A percentile compares a stretch with the other conserved stretches of the same genome.
These are phyloP conservation scores for Anguilla anguilla DNA, from an alignment of 2,797 vertebrate species.

Conservation along the genomic window DNA sequence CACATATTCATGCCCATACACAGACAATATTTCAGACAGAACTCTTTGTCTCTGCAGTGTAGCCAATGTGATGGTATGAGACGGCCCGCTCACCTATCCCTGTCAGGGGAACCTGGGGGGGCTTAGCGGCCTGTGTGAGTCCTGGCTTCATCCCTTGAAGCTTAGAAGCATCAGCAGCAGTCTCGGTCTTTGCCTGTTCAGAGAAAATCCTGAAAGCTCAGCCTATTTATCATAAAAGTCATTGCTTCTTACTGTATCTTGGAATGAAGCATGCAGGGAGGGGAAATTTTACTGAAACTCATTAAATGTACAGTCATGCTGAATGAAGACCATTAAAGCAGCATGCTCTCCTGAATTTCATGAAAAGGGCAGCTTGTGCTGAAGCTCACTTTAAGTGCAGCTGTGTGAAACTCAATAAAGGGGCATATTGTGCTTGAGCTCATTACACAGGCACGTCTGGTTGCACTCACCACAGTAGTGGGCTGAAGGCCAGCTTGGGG, in stretches of 20 bases:
- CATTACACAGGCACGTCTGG: constrained; percentile 22
- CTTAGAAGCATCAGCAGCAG: constrained; percentile 68
- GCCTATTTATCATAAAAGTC: not conserved
- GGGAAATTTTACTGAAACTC: not conserved
- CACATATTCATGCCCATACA: not conserved
- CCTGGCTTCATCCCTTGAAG: constrained; percentile 75
- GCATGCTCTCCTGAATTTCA: not conserved
- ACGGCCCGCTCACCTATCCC: constrained; percentile 78
- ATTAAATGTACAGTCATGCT: not conserved
- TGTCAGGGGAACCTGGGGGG: constrained; percentile 76
- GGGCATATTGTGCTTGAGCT: constrained; percentile 19
- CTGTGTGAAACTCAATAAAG: not conserved
- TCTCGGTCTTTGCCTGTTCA: constrained; percentile 83
- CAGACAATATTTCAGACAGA: not conserved
- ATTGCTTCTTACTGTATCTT: not conserved
- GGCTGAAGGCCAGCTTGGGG: constrained; percentile 51
- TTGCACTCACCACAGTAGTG: constrained; percentile 64
- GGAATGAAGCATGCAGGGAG: not conserved
- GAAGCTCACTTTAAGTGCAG: not conserved
- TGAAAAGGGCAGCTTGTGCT: constrained; percentile 3
- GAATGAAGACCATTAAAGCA: not conserved
- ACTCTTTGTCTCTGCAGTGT: not conserved
- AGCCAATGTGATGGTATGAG: not conserved
- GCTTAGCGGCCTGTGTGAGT: constrained; percentile 73
- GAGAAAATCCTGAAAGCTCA: not conserved